Evolutionary conservation across 2,797 vertebrate genomes (phyloP).

Genomic region (Paratrypauchen microcephalus): DNA sequence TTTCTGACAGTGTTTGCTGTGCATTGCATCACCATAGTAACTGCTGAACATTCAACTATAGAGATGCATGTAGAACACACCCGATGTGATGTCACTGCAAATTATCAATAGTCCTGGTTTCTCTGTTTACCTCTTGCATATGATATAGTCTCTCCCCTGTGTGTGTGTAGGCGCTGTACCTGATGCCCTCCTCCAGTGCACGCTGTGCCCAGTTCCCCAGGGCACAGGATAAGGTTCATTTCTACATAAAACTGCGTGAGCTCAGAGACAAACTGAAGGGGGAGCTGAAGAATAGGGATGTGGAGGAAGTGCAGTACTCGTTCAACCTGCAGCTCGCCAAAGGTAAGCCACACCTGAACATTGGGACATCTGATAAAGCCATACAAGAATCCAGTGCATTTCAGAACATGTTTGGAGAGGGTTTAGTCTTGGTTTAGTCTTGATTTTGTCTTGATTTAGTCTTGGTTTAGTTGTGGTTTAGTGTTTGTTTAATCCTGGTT

Average conservation of each 20-base stretch:
- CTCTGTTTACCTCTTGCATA: too few relatives aligned
- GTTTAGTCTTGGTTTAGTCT: not conserved
- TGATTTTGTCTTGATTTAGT: too few relatives aligned
- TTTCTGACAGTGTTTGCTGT: too few relatives aligned
- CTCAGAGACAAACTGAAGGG: conserved; percentile 91
- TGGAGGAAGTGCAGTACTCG: conserved; percentile 87
- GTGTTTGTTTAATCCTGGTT: too few relatives aligned
- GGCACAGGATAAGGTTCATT: conserved; percentile 98
- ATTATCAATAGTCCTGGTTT: too few relatives aligned
- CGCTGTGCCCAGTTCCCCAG: conserved; percentile 97
- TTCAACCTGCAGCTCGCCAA: conserved; percentile 92
- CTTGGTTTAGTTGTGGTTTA: not conserved
- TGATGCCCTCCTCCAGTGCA: conserved; percentile 98
- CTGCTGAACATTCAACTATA: too few relatives aligned
- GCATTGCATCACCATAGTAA: too few relatives aligned
- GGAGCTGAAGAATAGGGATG: conserved; percentile 68
- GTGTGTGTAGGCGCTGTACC: conserved; percentile 84
- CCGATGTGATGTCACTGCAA: too few relatives aligned
- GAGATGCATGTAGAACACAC: too few relatives aligned
- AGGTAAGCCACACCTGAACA: conserved; percentile 69
- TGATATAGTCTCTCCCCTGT: not conserved
- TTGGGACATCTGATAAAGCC: too few relatives aligned
- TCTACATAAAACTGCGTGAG: conserved; percentile 96
- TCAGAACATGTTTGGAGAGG: not conserved
- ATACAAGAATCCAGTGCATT: too few relatives aligned